These are phyloP conservation scores for Hormaphis cornu DNA, from an alignment of 1,140 invertebrate species.

Conservation along the genomic window DNA sequence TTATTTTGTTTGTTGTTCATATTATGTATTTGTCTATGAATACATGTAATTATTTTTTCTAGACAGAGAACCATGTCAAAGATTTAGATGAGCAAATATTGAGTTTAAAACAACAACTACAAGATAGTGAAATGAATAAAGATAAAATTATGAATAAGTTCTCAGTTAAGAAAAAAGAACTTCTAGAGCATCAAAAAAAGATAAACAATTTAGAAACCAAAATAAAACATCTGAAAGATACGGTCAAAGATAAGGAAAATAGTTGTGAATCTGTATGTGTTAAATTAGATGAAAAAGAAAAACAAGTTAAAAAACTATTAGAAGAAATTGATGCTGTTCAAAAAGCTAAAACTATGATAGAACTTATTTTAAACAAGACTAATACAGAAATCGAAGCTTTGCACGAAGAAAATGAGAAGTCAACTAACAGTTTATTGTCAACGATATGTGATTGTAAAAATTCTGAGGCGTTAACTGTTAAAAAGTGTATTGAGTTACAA, in stretches of 20 bases:
- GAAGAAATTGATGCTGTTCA: neutral
- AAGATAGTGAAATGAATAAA: neutral
- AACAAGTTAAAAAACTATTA: neutral
- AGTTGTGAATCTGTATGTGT: neutral
- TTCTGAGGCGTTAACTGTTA: neutral
- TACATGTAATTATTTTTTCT: neutral
- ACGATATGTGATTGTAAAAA: conserved; percentile 3
- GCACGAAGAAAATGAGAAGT: conserved; percentile 17
- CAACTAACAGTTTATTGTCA: neutral
- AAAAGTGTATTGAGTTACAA: neutral
- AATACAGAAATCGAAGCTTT: conserved; percentile 21
- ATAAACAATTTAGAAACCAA: conserved; percentile 3
- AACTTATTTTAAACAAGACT: conserved; percentile 23
- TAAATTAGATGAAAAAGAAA: conserved; percentile 6
- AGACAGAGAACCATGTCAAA: neutral
- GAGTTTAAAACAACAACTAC: neutral
- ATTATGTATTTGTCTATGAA: too few species aligned
- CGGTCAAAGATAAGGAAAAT: conserved; percentile 13
- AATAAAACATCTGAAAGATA: conserved; percentile 6
- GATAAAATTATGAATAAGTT: neutral
- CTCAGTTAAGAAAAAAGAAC: neutral
- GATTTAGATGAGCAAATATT: neutral
- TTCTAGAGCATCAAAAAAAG: conserved; percentile 4
- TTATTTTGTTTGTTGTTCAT: too few species aligned
- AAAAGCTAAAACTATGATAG: conserved; percentile 26